Evolutionary conservation across 1,140 invertebrate species (phyloP).

Genomic region (Archivesica marissinica): DNA sequence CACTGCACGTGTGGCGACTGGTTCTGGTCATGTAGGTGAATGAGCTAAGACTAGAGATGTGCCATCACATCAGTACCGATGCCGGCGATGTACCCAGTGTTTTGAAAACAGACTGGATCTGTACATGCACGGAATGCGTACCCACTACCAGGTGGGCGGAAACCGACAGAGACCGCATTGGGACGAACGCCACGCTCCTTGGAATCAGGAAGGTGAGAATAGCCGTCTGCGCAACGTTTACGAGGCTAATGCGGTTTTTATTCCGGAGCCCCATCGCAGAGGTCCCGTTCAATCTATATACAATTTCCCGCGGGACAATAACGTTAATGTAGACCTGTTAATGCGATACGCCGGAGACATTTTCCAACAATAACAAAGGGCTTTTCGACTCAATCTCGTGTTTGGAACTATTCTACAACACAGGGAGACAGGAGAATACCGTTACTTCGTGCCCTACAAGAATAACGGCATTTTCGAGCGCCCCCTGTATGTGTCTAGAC

Average conservation of each 20-base stretch:
- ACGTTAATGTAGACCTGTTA: too few relatives aligned
- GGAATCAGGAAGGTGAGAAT: not conserved
- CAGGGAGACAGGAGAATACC: constrained; percentile 21
- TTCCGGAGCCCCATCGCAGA: constrained; percentile 4
- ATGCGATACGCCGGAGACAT: not conserved
- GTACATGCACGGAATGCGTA: constrained; percentile 1
- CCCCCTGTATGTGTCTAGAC: constrained; percentile 20
- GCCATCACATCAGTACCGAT: not conserved
- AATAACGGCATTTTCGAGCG: constrained; percentile 37
- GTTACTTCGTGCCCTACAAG: constrained; percentile 38
- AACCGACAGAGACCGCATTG: not conserved
- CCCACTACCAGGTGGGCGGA: not conserved
- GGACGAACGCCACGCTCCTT: not conserved
- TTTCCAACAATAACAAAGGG: not conserved
- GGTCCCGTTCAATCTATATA: constrained; percentile 24
- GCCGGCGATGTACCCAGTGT: not conserved
- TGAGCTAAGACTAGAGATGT: not conserved
- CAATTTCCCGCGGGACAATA: constrained; percentile 21
- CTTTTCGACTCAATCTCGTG: constrained; percentile 29
- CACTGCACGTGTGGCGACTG: too few relatives aligned
- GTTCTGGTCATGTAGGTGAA: not conserved
- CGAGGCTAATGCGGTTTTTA: not conserved
- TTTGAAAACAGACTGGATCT: constrained; percentile 23
- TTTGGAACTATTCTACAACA: constrained; percentile 29
- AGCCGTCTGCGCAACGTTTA: not conserved